phyloP scores from a whole-genome alignment of 2,888 invertebrate species.

The Lacanobia wlatinum region DNA sequence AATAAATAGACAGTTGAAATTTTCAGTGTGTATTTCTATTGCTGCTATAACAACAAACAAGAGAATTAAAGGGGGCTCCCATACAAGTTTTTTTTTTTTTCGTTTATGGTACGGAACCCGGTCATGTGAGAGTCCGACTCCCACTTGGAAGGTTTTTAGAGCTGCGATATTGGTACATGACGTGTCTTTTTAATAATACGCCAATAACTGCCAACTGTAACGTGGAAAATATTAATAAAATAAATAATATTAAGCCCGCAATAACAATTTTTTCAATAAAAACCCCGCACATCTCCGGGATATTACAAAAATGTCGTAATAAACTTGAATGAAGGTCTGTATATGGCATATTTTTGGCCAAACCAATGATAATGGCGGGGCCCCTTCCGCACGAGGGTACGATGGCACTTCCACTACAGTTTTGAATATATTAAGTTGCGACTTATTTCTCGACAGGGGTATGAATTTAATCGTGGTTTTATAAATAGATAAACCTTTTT shows the following conservation, averaged over 20 bases:
- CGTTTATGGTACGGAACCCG: too few species aligned
- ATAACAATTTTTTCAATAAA: conserved; percentile 14
- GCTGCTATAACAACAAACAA: too few species aligned
- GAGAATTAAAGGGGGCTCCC: too few species aligned
- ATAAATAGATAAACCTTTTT: conserved; percentile 33
- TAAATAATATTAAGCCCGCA: conserved; percentile 2
- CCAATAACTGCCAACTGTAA: background rate
- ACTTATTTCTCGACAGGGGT: conserved; percentile 38
- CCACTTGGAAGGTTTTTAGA: too few species aligned
- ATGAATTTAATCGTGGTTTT: conserved; percentile 42
- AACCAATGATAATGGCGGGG: conserved; percentile 49
- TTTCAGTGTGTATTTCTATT: too few species aligned
- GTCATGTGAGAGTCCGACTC: too few species aligned
- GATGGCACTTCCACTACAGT: conserved; percentile 41
- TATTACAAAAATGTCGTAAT: conserved; percentile 61
- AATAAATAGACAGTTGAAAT: too few species aligned
- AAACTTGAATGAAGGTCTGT: conserved; percentile 48
- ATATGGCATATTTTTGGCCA: conserved; percentile 52
- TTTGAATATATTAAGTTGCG: conserved; percentile 58
- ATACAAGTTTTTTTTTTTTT: too few species aligned
- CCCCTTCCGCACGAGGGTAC: conserved; percentile 46
- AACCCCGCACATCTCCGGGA: conserved; percentile 17
- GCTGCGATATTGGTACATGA: too few species aligned
- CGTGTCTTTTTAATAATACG: too few species aligned
- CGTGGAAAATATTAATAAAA: conserved; percentile 1